These are phyloP conservation scores for Drosophila pseudoobscura DNA, from an alignment of 1,140 invertebrate genomes.

Conservation along the genomic window DNA sequence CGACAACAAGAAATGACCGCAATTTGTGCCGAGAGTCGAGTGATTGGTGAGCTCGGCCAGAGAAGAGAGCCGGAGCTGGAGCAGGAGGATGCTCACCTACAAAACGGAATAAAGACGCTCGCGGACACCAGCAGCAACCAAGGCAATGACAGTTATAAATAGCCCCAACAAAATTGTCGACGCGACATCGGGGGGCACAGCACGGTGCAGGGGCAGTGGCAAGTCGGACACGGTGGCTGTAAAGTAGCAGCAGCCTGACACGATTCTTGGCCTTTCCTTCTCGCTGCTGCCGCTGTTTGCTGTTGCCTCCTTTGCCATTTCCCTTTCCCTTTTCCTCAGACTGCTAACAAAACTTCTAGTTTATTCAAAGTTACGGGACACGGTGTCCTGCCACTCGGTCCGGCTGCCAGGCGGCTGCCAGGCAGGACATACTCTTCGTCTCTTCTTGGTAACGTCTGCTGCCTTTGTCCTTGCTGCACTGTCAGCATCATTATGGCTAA, in stretches of 20 bases:
- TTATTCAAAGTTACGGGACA: constrained; percentile 70
- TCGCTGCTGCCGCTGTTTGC: constrained; percentile 5
- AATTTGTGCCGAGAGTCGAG: constrained; percentile 71
- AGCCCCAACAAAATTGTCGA: constrained; percentile 73
- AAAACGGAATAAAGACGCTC: constrained; percentile 62
- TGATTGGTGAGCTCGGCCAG: constrained; percentile 61
- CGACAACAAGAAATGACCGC: constrained; percentile 81
- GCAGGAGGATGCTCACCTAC: constrained; percentile 38
- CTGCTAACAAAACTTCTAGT: constrained; percentile 66
- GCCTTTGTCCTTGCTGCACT: constrained; percentile 58
- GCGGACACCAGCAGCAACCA: constrained; percentile 20
- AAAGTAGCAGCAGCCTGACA: constrained; percentile 35
- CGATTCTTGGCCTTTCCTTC: constrained; percentile 55
- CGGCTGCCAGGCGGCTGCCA: constrained; percentile 20
- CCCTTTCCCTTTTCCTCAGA: constrained; percentile 13
- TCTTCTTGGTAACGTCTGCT: constrained; percentile 45
- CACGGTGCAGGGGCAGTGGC: neutral
- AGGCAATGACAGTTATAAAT: constrained; percentile 76
- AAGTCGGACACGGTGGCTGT: neutral
- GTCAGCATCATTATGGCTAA: constrained; percentile 80
- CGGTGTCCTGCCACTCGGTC: constrained; percentile 11
- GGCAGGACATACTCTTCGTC: constrained; percentile 65
- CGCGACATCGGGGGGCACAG: constrained; percentile 25
- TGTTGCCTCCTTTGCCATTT: constrained; percentile 34
- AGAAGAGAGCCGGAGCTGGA: neutral